These are phyloP conservation scores for Ptyas mucosa DNA, from an alignment of 2,113 vertebrate species.

Conservation along the genomic window DNA sequence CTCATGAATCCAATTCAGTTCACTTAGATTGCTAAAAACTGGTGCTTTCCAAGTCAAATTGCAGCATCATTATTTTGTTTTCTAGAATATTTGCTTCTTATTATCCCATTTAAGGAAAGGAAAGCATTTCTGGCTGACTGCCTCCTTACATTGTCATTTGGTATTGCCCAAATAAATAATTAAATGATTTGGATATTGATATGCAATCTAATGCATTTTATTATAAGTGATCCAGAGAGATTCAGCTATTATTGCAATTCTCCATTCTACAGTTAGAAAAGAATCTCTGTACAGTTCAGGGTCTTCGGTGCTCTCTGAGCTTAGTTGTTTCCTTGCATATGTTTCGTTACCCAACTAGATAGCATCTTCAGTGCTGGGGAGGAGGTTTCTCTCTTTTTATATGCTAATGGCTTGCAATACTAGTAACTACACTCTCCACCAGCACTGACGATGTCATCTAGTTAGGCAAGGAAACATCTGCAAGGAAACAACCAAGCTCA, in stretches of 20 bases:
- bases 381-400: neutral
- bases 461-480: too few relatives aligned
- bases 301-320: neutral
- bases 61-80: neutral
- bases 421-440: neutral
- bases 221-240: neutral
- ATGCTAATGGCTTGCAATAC: neutral
- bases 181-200: neutral
- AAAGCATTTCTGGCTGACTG: neutral
- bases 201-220: neutral
- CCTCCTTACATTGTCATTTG: neutral
- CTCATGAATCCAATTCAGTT: neutral
- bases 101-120: neutral
- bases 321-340: neutral
- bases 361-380: neutral
- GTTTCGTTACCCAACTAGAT: neutral
- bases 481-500: too few relatives aligned
- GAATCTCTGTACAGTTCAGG: neutral
- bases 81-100: neutral
- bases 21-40: neutral
- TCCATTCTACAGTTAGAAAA: neutral
- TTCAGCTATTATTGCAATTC: neutral
- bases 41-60: neutral
- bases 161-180: neutral
- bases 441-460: too few relatives aligned